phyloP scores from a whole-genome alignment of 2,888 invertebrate species.

The Lamellibrachia satsuma region DNA sequence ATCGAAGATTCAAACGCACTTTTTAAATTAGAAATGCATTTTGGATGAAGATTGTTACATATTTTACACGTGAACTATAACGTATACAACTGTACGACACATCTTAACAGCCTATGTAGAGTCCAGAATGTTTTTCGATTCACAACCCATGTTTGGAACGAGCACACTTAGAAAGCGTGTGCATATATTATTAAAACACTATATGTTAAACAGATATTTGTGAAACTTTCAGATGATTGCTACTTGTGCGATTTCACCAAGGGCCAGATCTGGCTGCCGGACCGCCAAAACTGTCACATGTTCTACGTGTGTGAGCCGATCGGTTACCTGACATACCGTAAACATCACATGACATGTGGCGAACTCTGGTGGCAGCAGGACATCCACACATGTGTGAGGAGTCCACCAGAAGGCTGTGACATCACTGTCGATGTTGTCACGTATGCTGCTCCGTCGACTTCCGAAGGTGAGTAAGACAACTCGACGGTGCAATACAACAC shows the following conservation, averaged over 20 bases:
- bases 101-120: too few species aligned
- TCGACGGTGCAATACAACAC: background rate
- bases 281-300: conserved; percentile 14
- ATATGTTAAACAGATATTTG: background rate
- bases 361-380: conserved; percentile 20
- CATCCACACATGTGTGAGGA: conserved; percentile 1
- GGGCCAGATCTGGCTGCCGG: conserved; percentile 19
- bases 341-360: background rate
- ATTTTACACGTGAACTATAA: too few species aligned
- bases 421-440: background rate
- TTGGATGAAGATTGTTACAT: too few species aligned
- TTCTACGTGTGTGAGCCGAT: conserved; percentile 19
- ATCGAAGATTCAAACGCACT: too few species aligned
- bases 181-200: background rate
- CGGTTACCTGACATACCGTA: background rate
- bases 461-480: background rate
- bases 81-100: too few species aligned
- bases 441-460: background rate
- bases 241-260: conserved; percentile 20
- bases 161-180: background rate
- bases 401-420: background rate
- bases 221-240: background rate
- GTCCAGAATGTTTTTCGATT: background rate
- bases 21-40: too few species aligned
- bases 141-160: too few species aligned